Percentiles rank a stretch among this genome's conserved stretches.
Evolutionary conservation across 2,113 vertebrate genomes (phyloP).

Genomic region (Circaetus gallicus): DNA sequence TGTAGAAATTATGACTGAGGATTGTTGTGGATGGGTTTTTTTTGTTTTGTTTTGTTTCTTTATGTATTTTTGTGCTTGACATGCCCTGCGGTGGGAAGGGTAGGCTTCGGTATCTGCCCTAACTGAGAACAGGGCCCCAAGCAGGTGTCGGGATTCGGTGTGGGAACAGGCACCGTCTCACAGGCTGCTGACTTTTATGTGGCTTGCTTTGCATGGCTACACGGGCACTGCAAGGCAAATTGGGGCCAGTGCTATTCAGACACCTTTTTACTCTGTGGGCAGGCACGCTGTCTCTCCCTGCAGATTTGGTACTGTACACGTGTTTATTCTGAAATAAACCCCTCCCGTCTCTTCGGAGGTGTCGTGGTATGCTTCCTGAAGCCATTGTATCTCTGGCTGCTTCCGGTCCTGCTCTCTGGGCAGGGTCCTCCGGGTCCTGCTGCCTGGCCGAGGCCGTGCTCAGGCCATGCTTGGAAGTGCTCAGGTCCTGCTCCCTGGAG

Average conservation of each 20-base stretch:
- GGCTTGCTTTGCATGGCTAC: neutral
- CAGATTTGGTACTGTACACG: neutral
- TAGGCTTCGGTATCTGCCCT: neutral
- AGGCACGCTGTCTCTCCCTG: neutral
- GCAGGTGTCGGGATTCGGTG: neutral
- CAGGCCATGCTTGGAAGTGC: neutral
- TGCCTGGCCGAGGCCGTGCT: accelerated
- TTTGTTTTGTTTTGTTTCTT: neutral
- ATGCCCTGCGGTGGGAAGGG: neutral
- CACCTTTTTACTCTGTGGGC: neutral
- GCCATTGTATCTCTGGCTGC: neutral
- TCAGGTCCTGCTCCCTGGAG: neutral
- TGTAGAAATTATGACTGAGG: neutral
- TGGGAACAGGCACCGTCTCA: neutral
- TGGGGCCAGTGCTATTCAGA: accelerated
- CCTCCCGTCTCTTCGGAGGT: neutral
- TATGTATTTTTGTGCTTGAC: neutral
- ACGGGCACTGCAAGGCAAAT: neutral
- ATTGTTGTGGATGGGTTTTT: neutral
- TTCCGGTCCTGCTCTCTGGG: neutral
- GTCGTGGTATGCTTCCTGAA: accelerated
- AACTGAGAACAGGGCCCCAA: neutral
- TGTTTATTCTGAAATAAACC: neutral
- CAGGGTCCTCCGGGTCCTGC: neutral
- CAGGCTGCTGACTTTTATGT: neutral